Conservation (phyloP, 2,113 vertebrate species). For the Hippocampus mohnikei region DNA sequence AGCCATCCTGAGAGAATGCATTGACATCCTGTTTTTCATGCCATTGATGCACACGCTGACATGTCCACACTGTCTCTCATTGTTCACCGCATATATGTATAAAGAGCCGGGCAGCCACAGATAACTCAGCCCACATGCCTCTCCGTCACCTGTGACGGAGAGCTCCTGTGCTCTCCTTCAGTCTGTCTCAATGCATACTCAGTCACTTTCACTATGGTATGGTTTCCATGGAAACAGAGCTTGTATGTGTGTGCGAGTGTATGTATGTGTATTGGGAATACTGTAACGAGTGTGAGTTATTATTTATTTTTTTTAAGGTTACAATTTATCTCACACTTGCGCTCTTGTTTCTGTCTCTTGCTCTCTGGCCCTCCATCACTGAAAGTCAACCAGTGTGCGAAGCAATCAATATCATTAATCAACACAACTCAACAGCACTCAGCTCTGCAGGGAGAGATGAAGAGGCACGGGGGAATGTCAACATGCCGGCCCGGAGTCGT, state of each 20-base stretch:
- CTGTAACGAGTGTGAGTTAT: slow-evolving; percentile 52
- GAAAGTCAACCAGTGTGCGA: slow-evolving; percentile 68
- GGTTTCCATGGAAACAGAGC: slow-evolving; percentile 69
- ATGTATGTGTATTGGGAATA: slow-evolving; percentile 16
- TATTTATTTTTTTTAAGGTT: slow-evolving; percentile 38
- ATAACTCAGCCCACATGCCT: slow-evolving; percentile 37
- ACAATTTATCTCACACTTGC: slow-evolving; percentile 42
- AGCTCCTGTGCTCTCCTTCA: slow-evolving; percentile 22
- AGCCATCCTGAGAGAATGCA: slow-evolving; percentile 70
- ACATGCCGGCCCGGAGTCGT: slow-evolving; percentile 71
- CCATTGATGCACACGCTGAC: slow-evolving; percentile 61
- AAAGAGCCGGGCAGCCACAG: slow-evolving; percentile 19
- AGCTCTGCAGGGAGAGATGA: slow-evolving; percentile 71
- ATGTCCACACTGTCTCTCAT: slow-evolving; percentile 8
- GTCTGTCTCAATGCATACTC: slow-evolving; percentile 30
- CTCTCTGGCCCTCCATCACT: slow-evolving; percentile 47
- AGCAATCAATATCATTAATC: slow-evolving; percentile 76
- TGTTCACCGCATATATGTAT: slow-evolving; percentile 6
- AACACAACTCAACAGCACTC: slow-evolving; percentile 73
- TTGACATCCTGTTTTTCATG: slow-evolving; percentile 69
- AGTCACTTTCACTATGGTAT: slow-evolving; percentile 50
- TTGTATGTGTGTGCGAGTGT: neutral
- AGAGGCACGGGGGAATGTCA: slow-evolving; percentile 73
- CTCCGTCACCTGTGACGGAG: slow-evolving; percentile 35
- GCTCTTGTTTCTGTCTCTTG: slow-evolving; percentile 34